Evolutionary conservation across 2,888 invertebrate species (phyloP).

Genomic region (Xestia sexstrigata): DNA sequence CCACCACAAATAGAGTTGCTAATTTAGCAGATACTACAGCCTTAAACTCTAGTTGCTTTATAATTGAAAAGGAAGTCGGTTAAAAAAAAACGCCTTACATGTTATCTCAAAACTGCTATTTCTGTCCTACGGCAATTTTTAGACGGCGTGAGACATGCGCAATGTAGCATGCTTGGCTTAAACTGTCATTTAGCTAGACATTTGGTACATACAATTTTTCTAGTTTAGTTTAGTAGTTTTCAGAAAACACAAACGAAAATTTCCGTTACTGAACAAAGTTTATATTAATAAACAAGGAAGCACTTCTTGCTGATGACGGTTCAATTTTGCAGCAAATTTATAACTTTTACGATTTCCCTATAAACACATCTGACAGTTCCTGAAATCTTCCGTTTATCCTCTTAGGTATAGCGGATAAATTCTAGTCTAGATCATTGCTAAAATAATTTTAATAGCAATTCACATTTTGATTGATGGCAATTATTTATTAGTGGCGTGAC

Average conservation of each 20-base stretch:
- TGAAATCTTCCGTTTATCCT: constrained; percentile 21
- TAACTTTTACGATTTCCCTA: constrained; percentile 19
- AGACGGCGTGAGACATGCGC: background rate
- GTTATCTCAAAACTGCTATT: background rate
- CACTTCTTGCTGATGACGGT: constrained; percentile 9
- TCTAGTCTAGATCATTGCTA: constrained; percentile 39
- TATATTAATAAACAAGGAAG: constrained; percentile 15
- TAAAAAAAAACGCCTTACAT: too few relatives aligned
- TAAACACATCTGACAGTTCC: constrained; percentile 28
- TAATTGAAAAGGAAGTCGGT: too few relatives aligned
- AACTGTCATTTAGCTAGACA: background rate
- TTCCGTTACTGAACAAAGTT: background rate
- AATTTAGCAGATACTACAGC: too few relatives aligned
- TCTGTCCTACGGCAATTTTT: background rate
- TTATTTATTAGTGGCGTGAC: constrained; percentile 51
- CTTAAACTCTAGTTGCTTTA: too few relatives aligned
- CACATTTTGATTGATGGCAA: constrained; percentile 50
- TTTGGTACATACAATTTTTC: background rate
- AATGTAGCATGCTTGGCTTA: background rate
- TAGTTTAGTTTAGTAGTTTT: background rate
- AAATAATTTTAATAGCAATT: constrained; percentile 47
- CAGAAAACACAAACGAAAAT: background rate
- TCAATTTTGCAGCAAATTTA: constrained; percentile 17
- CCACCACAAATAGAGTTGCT: too few relatives aligned
- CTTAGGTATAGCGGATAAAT: constrained; percentile 1